Evolutionary conservation across 2,113 vertebrate genomes (phyloP).

Genomic region (Desmodus rotundus): DNA sequence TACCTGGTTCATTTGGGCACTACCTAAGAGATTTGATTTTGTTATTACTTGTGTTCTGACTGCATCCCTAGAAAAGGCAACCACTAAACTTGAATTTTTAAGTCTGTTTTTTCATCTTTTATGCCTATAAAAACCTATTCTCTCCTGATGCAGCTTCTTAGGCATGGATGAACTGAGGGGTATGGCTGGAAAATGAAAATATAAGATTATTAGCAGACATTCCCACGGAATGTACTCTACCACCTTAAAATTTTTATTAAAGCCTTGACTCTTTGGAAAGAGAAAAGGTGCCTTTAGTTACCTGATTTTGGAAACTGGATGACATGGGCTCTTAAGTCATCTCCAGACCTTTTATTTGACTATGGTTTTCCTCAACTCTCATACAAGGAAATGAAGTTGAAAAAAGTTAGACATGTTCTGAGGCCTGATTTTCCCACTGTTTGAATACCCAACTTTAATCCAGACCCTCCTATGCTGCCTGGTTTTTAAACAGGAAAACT

Average conservation of each 20-base stretch:
- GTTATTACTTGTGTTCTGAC: neutral
- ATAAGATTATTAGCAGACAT: neutral
- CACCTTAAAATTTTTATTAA: neutral
- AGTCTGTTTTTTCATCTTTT: neutral
- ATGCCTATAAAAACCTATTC: neutral
- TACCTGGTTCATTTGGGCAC: neutral
- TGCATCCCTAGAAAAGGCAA: neutral
- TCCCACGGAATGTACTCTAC: neutral
- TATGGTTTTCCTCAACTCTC: neutral
- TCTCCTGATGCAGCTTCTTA: neutral
- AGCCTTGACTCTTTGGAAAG: neutral
- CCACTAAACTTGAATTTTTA: neutral
- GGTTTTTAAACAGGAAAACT: constrained; percentile 45
- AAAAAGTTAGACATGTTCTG: neutral
- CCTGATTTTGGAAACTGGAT: neutral
- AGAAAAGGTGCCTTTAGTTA: neutral
- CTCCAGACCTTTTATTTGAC: neutral
- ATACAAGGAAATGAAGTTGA: neutral
- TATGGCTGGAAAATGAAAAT: neutral
- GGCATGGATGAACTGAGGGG: neutral
- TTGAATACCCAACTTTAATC: constrained; percentile 42
- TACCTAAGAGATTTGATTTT: neutral
- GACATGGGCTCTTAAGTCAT: neutral
- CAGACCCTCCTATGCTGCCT: constrained; percentile 62
- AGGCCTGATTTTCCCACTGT: neutral